Conservation (phyloP, 2,888 invertebrate species). For the Sympetrum striolatum region DNA sequence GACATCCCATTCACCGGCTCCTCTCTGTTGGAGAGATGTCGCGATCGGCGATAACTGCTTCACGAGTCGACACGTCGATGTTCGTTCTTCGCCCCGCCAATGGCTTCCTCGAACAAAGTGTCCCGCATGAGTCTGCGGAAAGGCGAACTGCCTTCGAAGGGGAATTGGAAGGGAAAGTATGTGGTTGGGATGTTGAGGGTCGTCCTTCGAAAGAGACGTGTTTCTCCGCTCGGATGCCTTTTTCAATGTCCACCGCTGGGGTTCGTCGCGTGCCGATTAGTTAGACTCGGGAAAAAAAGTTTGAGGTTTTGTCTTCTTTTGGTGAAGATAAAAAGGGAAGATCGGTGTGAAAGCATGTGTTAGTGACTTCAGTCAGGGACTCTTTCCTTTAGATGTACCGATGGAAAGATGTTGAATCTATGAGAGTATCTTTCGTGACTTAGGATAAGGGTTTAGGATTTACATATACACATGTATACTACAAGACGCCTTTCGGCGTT, state of each 20-base stretch:
- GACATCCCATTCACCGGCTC: neutral
- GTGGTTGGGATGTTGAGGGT: neutral
- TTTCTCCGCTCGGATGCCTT: neutral
- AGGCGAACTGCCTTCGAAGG: neutral
- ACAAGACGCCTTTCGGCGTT: too few relatives aligned
- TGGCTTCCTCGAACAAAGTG: neutral
- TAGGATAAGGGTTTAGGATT: too few relatives aligned
- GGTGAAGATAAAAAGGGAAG: neutral
- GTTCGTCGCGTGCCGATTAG: neutral
- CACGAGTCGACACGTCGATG: neutral
- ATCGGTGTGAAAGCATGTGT: neutral
- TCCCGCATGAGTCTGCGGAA: neutral
- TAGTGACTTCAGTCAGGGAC: neutral
- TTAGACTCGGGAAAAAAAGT: neutral
- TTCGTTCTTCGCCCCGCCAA: neutral
- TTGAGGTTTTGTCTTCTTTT: neutral
- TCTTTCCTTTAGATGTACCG: neutral
- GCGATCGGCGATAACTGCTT: neutral
- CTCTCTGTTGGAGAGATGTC: neutral
- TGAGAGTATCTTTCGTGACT: too few relatives aligned
- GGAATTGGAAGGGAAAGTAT: neutral
- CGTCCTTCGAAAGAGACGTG: neutral
- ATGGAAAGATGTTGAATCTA: too few relatives aligned
- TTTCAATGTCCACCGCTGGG: neutral
- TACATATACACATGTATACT: too few relatives aligned